Conservation (phyloP, 2,888 invertebrate genomes). For the Bhutanitis thaidina region DNA sequence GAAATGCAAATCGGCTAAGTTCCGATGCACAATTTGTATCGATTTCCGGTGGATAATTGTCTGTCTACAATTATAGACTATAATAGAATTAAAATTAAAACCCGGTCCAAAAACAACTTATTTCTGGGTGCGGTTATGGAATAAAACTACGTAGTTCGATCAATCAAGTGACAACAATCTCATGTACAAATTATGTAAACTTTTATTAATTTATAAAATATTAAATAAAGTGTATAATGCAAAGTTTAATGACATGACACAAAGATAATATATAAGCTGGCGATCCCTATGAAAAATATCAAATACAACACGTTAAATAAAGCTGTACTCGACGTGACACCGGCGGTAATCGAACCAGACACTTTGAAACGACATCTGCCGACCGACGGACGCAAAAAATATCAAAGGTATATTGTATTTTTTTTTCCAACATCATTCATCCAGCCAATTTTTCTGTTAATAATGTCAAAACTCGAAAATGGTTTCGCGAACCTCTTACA, state of each 20-base stretch:
- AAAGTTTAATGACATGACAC: constrained; percentile 8
- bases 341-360: constrained; percentile 65
- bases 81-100: too few relatives aligned
- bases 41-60: too few relatives aligned
- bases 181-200: constrained; percentile 10
- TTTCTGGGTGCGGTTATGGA: too few relatives aligned
- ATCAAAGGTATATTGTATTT: constrained; percentile 53
- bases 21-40: too few relatives aligned
- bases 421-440: constrained; percentile 37
- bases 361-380: constrained; percentile 60
- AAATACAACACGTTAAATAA: constrained; percentile 60
- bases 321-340: constrained; percentile 62
- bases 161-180: not conserved
- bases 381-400: constrained; percentile 53
- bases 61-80: too few relatives aligned
- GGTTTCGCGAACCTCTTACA: constrained; percentile 43
- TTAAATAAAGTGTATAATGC: not conserved
- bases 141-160: too few relatives aligned
- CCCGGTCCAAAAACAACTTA: too few relatives aligned
- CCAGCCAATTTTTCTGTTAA: constrained; percentile 68
- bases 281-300: constrained; percentile 53
- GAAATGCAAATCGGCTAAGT: too few relatives aligned
- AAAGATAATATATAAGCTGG: constrained; percentile 17
- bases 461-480: constrained; percentile 64
- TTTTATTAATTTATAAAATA: not conserved